Evolutionary conservation across 2,888 invertebrate genomes (phyloP).

Genomic region (Lissonota sp.): DNA sequence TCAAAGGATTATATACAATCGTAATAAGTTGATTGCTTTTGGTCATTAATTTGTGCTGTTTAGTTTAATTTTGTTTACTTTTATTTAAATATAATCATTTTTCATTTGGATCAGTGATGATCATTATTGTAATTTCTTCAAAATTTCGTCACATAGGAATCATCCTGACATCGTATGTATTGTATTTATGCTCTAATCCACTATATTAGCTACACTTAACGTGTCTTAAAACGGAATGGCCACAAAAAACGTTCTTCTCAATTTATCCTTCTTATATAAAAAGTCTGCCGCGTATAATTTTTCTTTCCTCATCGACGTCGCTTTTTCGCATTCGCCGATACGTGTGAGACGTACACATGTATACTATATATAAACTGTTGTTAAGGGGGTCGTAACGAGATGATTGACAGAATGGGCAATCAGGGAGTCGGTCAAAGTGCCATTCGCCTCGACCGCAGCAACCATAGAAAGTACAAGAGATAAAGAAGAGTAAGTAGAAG

Average conservation of each 20-base stretch:
- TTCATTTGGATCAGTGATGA: too few relatives aligned
- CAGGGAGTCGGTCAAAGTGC: conserved; percentile 34
- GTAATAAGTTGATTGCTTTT: too few relatives aligned
- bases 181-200: too few relatives aligned
- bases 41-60: too few relatives aligned
- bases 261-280: conserved; percentile 27
- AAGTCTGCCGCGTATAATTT: background rate
- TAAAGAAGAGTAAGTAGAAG: conserved; percentile 9
- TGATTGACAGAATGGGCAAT: conserved; percentile 54
- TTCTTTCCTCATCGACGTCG: background rate
- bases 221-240: too few relatives aligned
- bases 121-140: too few relatives aligned
- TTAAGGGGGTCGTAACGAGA: conserved; percentile 45
- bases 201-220: too few relatives aligned
- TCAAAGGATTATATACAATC: too few relatives aligned
- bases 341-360: background rate
- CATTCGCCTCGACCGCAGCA: conserved; percentile 47
- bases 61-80: too few relatives aligned
- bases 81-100: too few relatives aligned
- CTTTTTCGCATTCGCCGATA: background rate
- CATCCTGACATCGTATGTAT: too few relatives aligned
- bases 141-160: too few relatives aligned
- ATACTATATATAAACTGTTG: conserved; percentile 7
- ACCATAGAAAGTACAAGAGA: background rate
- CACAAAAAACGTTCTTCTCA: conserved; percentile 1